A percentile compares a stretch with the other conserved stretches of the same genome.
Evolutionary conservation across 2,113 vertebrate genomes (phyloP).

Genomic region (Mohoua ochrocephala): DNA sequence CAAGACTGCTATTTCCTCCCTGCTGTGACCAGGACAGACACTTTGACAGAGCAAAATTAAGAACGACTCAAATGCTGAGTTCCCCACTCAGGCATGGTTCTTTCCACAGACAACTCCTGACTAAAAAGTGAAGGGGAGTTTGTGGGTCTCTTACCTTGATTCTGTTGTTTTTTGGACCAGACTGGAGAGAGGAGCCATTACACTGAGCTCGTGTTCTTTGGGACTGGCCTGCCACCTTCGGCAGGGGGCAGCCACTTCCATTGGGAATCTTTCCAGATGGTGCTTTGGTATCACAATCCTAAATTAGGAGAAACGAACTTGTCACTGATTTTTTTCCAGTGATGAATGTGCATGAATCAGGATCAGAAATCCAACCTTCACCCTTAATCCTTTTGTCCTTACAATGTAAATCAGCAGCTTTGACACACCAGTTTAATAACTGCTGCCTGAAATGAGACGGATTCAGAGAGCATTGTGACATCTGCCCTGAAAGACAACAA

Average conservation of each 20-base stretch:
- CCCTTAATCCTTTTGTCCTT: neutral
- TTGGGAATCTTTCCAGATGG: conserved; percentile 27
- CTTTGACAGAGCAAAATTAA: neutral
- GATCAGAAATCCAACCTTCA: neutral
- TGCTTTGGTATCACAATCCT: conserved; percentile 45
- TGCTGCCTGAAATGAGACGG: neutral
- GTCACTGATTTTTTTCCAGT: neutral
- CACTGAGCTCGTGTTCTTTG: conserved; percentile 32
- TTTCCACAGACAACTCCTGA: neutral
- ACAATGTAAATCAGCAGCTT: neutral
- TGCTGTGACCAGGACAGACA: neutral
- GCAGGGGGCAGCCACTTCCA: conserved; percentile 10
- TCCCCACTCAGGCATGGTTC: neutral
- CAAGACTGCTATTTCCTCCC: neutral
- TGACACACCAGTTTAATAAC: neutral
- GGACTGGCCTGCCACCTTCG: neutral
- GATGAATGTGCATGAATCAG: neutral
- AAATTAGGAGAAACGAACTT: neutral
- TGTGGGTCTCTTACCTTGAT: conserved; percentile 52
- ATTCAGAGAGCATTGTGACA: neutral
- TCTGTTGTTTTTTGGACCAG: conserved; percentile 11
- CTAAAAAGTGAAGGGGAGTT: neutral
- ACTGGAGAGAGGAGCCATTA: conserved; percentile 44
- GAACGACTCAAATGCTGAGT: neutral
- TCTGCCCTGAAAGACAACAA: neutral